Evolutionary conservation across 2,888 invertebrate genomes (phyloP).

Genomic region (Hirtodrosophila duncani): DNA sequence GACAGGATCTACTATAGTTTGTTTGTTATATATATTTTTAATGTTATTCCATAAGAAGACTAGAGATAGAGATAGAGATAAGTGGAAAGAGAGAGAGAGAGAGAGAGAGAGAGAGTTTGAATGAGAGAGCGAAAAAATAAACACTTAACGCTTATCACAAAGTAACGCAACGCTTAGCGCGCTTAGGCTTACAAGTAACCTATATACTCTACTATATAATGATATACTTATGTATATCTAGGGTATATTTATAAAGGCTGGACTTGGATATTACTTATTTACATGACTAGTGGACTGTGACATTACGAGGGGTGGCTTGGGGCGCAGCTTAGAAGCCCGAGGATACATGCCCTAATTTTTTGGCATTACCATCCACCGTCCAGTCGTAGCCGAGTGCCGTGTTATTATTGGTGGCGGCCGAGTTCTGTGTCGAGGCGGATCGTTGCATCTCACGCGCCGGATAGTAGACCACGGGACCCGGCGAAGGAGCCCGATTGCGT

Average conservation of each 20-base stretch:
- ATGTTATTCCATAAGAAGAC: too few relatives aligned
- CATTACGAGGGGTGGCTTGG: constrained; percentile 16
- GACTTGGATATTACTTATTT: background rate
- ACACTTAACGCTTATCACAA: constrained; percentile 68
- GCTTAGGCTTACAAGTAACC: too few relatives aligned
- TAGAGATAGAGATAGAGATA: background rate
- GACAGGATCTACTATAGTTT: too few relatives aligned
- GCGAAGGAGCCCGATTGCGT: constrained; percentile 78
- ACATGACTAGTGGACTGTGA: constrained; percentile 22
- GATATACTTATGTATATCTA: constrained; percentile 2
- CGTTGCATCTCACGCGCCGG: constrained; percentile 77
- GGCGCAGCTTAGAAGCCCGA: constrained; percentile 73
- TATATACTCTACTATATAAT: constrained; percentile 28
- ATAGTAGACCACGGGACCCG: constrained; percentile 79
- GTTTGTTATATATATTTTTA: too few relatives aligned
- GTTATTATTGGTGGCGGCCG: constrained; percentile 71
- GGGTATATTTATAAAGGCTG: constrained; percentile 3
- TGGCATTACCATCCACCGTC: constrained; percentile 59
- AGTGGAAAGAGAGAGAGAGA: background rate
- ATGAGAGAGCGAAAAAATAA: constrained; percentile 23
- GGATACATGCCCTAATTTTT: constrained; percentile 77
- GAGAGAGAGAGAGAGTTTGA: too few relatives aligned
- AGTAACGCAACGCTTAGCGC: constrained; percentile 63
- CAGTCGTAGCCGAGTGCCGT: constrained; percentile 76
- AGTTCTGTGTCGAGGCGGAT: constrained; percentile 52